Conservation (phyloP, 1,140 invertebrate genomes). For the Drosophila jambulina region DNA sequence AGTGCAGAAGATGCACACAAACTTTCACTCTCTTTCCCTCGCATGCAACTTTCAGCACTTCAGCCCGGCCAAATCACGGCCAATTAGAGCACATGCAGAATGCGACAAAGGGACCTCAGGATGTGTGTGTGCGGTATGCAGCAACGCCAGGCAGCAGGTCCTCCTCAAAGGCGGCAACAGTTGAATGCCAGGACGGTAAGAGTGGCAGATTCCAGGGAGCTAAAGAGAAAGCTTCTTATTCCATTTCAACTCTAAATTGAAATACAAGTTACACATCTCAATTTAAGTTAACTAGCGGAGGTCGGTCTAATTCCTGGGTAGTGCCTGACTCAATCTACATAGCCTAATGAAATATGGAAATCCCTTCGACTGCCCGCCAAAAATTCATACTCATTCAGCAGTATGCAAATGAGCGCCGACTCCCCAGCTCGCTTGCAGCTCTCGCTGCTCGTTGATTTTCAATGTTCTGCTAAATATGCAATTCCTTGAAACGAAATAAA, state of each 20-base stretch:
- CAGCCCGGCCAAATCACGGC: slow-evolving; percentile 27
- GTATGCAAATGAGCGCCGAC: slow-evolving; percentile 51
- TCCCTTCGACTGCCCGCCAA: slow-evolving; percentile 17
- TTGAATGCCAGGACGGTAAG: not conserved
- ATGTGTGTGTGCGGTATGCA: not conserved
- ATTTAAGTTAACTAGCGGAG: not conserved
- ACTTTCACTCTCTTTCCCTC: not conserved
- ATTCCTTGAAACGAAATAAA: slow-evolving; percentile 65
- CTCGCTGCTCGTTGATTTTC: slow-evolving; percentile 6
- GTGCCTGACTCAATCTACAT: slow-evolving; percentile 13
- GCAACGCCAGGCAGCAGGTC: not conserved
- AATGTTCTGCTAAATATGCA: slow-evolving; percentile 51
- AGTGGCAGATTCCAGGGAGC: not conserved
- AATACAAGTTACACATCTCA: not conserved
- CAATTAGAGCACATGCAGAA: slow-evolving; percentile 37
- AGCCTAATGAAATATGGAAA: slow-evolving; percentile 24
- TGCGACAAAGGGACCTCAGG: slow-evolving; percentile 17
- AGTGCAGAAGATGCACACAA: slow-evolving; percentile 16
- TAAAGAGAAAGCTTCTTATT: not conserved
- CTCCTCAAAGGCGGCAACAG: slow-evolving; percentile 1
- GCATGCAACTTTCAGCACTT: not conserved
- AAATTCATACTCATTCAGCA: slow-evolving; percentile 39
- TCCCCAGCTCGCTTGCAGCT: slow-evolving; percentile 10
- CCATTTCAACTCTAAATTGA: not conserved
- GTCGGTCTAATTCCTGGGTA: not conserved